These are phyloP conservation scores for Cherax destructor DNA, from an alignment of 1,140 invertebrate species.

Conservation along the genomic window DNA sequence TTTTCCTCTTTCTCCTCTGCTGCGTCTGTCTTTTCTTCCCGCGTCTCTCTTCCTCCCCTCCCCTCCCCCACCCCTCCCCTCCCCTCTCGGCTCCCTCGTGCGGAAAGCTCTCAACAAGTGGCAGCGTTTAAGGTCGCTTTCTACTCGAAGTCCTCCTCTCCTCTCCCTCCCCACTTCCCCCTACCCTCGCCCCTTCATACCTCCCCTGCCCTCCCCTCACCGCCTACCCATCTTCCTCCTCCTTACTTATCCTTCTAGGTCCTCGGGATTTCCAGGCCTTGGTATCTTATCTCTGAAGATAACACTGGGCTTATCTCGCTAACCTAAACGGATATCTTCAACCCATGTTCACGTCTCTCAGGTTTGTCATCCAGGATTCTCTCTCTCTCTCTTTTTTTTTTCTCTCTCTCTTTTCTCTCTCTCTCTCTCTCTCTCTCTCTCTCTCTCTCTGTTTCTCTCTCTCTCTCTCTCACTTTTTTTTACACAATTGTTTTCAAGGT, in stretches of 20 bases:
- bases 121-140: constrained; percentile 8
- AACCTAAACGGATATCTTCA: neutral
- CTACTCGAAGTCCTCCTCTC: neutral
- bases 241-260: too few species aligned
- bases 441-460: too few species aligned
- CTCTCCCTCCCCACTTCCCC: neutral
- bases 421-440: too few species aligned
- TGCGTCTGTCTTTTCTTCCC: neutral
- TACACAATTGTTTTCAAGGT: too few species aligned
- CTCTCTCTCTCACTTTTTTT: too few species aligned
- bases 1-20: neutral
- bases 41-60: neutral
- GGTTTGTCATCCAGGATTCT: too few species aligned
- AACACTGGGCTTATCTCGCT: neutral
- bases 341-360: neutral
- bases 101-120: constrained; percentile 15
- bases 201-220: neutral
- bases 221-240: too few species aligned
- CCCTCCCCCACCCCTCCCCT: neutral
- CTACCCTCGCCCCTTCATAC: neutral
- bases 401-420: too few species aligned
- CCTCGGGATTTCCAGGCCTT: neutral
- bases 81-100: neutral
- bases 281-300: neutral
- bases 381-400: too few species aligned